phyloP scores from a whole-genome alignment of 2,797 vertebrate genomes.

The Sphenodon punctatus region DNA sequence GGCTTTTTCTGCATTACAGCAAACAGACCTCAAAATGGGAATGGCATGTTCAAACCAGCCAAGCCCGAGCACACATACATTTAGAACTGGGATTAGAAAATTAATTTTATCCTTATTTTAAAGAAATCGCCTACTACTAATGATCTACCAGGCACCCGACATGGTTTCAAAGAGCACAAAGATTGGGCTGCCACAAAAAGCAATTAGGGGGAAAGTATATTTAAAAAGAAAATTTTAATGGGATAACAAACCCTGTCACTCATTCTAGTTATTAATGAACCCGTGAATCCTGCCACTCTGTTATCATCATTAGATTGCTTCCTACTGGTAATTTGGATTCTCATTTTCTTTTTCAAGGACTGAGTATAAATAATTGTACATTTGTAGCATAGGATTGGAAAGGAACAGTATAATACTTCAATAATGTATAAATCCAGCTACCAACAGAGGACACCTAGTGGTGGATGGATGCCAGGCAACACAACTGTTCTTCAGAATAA shows the following conservation, averaged over 20 bases:
- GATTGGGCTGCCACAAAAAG: not conserved
- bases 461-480: not conserved
- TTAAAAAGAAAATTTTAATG: not conserved
- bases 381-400: too few species aligned
- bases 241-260: not conserved
- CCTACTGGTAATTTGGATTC: not conserved
- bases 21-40: not conserved
- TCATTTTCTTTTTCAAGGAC: not conserved
- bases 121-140: not conserved
- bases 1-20: not conserved
- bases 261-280: not conserved
- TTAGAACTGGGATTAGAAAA: not conserved
- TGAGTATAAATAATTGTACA: accelerated
- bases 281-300: not conserved
- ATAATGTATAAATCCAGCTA: not conserved
- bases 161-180: not conserved
- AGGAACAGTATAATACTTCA: not conserved
- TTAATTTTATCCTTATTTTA: not conserved
- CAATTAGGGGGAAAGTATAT: not conserved
- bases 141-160: accelerated
- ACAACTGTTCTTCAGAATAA: not conserved
- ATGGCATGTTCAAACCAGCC: not conserved
- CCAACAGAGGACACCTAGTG: not conserved
- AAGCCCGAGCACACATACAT: not conserved
- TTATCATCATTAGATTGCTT: not conserved